Evolutionary conservation across 2,888 invertebrate species (phyloP).

Genomic region (Rhodophaea formosa): DNA sequence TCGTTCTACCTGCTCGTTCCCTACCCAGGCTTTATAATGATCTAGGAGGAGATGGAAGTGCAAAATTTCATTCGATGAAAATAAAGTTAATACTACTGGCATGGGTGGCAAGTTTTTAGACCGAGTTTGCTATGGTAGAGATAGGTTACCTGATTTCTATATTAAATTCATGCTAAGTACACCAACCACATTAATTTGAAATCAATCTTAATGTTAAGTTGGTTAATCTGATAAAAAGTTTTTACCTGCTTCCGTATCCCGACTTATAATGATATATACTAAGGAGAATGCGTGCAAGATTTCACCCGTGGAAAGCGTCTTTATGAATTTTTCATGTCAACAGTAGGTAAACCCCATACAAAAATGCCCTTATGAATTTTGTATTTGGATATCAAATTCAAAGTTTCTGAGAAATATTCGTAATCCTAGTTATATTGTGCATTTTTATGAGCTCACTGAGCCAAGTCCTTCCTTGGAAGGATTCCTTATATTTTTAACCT

Average conservation of each 20-base stretch:
- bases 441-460: constrained; percentile 15
- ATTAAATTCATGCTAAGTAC: too few relatives aligned
- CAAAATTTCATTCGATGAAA: constrained; percentile 14
- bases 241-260: too few relatives aligned
- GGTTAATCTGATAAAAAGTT: too few relatives aligned
- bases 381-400: constrained; percentile 26
- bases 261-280: constrained; percentile 3
- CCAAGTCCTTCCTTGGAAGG: neutral
- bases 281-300: constrained; percentile 17
- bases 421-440: constrained; percentile 22
- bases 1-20: constrained; percentile 8
- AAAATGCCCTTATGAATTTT: constrained; percentile 28
- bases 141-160: too few relatives aligned
- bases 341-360: constrained; percentile 23
- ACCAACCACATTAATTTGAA: too few relatives aligned
- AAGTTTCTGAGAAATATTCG: constrained; percentile 23
- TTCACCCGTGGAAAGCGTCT: constrained; percentile 17
- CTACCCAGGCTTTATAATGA: constrained; percentile 2
- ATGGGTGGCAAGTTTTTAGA: too few relatives aligned
- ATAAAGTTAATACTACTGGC: too few relatives aligned
- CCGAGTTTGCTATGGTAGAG: too few relatives aligned
- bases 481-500: too few relatives aligned
- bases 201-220: too few relatives aligned
- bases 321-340: constrained; percentile 29
- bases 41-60: constrained; percentile 16